Evolutionary conservation across 2,797 vertebrate species (phyloP), one percentile per base, ranked within the genome.

Genomic region (Sebastes iracundus): DNA sequence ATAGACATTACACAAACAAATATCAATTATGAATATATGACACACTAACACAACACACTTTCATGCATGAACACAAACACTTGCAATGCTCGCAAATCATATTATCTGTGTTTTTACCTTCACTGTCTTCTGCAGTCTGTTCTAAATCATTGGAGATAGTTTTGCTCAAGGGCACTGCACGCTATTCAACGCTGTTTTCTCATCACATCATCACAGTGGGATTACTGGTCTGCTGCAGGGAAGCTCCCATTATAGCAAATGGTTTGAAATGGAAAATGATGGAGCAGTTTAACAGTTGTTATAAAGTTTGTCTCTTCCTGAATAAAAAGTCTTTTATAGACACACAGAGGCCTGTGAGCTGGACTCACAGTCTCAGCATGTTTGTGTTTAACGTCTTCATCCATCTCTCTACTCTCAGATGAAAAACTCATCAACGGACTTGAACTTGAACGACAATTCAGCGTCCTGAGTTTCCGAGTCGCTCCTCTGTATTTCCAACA

Each of bases 241-340:
- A 42, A 13, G 25, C 72, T 56, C 60, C 8, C 30, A 1, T 38
- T 28, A 6, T 2, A 7, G 62, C 16, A 42, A 18, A 42, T 13
- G 2, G 20, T 12, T 53, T 20, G 12, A 61, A 16, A 61, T 35
- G 42, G 63, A 55, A 62, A 74, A 13, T 3, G 27, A 69, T 25
- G 56, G 23, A 23, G 52, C 72, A 42, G 74, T 30, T 70, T 70
- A 18, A 64, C 59, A 18, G 72, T 27, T 13, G 9, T 62, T 63
- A n/a, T 27, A 63, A 55, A 62, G 23, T 77, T 81, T 67, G 73
- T 72, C 55, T 71, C n/a, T 76, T 67, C 73, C 61, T 32, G 73
- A 52, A 60, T 75, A 52, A 75, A 63, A 80, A 23, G 1, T n/a
- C 12, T 65, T 77, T 79, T 65, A 65, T 72, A 33, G 67, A 72